A percentile compares a stretch with the other conserved stretches of the same genome.
phyloP scores from a whole-genome alignment of 2,797 vertebrate species.

The Eulemur coronatus region DNA sequence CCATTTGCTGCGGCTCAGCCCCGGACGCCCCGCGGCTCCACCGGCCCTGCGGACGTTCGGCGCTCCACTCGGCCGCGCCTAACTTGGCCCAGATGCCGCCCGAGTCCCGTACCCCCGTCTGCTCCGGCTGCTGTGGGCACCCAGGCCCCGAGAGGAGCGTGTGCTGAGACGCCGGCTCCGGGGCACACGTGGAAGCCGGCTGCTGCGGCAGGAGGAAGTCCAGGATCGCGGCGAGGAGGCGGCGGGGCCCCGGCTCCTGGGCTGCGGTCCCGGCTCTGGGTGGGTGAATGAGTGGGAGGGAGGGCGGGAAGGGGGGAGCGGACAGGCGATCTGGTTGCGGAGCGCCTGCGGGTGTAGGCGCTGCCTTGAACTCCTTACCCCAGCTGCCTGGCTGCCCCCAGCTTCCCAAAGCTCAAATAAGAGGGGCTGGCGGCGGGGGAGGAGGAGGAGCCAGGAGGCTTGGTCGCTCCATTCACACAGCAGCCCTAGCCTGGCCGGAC shows the following conservation, averaged over 20 bases:
- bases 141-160: conserved; percentile 75
- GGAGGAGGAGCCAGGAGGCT: conserved; percentile 89
- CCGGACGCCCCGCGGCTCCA: conserved; percentile 56
- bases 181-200: conserved; percentile 82
- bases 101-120: conserved; percentile 69
- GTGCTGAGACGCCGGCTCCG: conserved; percentile 79
- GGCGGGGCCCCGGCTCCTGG: conserved; percentile 9
- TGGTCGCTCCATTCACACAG: conserved; percentile 87
- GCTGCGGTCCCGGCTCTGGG: conserved; percentile 43
- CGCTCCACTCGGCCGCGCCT: conserved; percentile 53
- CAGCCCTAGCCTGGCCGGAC: conserved; percentile 53
- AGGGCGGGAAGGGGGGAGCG: conserved; percentile 37
- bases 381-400: conserved; percentile 89
- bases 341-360: conserved; percentile 80
- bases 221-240: conserved; percentile 72
- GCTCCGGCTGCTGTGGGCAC: conserved; percentile 79
- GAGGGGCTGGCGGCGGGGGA: conserved; percentile 85
- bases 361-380: conserved; percentile 88
- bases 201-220: conserved; percentile 77
- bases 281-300: conserved; percentile 53
- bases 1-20: conserved; percentile 87
- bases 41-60: conserved; percentile 60
- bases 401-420: conserved; percentile 92
- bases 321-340: conserved; percentile 62
- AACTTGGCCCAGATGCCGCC: conserved; percentile 79